phyloP scores from a whole-genome alignment of 1,140 invertebrate genomes.

The Bursaphelenchus mucronatus region DNA sequence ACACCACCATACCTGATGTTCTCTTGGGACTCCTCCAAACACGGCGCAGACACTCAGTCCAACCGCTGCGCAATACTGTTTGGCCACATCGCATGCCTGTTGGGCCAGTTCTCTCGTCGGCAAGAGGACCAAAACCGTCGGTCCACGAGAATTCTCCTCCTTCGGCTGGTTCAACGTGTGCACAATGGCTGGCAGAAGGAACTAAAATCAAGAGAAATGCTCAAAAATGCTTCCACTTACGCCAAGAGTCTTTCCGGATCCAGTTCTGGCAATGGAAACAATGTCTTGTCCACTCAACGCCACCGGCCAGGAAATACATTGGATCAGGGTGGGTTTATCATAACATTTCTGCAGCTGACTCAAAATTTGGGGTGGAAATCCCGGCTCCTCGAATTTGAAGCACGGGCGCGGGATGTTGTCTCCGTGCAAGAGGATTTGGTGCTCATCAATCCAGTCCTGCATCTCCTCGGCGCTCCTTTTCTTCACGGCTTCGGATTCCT shows the following conservation, averaged over 20 bases:
- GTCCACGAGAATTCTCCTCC: slow-evolving; percentile 64
- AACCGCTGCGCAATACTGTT: slow-evolving; percentile 77
- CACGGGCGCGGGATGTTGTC: too few species aligned
- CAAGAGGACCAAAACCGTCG: slow-evolving; percentile 76
- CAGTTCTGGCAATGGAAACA: slow-evolving; percentile 86
- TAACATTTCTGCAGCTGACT: neutral
- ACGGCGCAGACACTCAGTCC: slow-evolving; percentile 82
- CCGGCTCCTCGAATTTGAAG: too few species aligned
- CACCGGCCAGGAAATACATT: slow-evolving; percentile 80
- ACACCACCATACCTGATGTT: slow-evolving; percentile 75
- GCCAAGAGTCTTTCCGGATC: slow-evolving; percentile 79
- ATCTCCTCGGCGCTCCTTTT: too few species aligned
- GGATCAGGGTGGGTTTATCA: slow-evolving; percentile 67
- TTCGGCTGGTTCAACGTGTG: slow-evolving; percentile 91
- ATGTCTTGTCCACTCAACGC: slow-evolving; percentile 82
- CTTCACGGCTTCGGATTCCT: too few species aligned
- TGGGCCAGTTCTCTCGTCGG: slow-evolving; percentile 89
- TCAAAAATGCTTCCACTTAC: slow-evolving; percentile 49
- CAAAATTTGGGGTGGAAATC: neutral
- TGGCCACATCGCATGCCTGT: slow-evolving; percentile 85
- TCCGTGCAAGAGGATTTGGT: neutral
- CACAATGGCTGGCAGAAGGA: slow-evolving; percentile 91
- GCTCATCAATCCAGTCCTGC: too few species aligned
- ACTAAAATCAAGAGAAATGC: slow-evolving; percentile 62
- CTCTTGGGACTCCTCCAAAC: slow-evolving; percentile 89